A percentile compares a stretch with the other conserved stretches of the same genome.
phyloP scores from a whole-genome alignment of 2,888 invertebrate species.

The Melinaea menophilus region DNA sequence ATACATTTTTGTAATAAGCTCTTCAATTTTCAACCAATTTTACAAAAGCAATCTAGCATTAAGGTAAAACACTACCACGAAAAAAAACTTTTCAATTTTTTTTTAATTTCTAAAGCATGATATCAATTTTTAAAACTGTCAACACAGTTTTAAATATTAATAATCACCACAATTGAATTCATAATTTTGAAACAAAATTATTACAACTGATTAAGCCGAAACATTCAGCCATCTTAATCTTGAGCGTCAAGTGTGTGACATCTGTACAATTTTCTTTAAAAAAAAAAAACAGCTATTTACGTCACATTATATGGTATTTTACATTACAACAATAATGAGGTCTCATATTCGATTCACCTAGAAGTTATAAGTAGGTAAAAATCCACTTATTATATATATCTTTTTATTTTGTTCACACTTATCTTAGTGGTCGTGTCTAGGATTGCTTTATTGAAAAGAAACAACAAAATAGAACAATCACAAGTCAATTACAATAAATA shows the following conservation, averaged over 20 bases:
- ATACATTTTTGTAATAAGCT: slow-evolving; percentile 23
- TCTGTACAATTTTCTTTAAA: slow-evolving; percentile 10
- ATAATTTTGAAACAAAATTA: background rate
- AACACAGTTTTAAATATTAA: background rate
- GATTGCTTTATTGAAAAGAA: slow-evolving; percentile 41
- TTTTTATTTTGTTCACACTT: slow-evolving; percentile 55
- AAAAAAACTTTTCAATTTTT: slow-evolving; percentile 13
- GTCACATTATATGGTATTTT: slow-evolving; percentile 21
- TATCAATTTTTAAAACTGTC: slow-evolving; percentile 10
- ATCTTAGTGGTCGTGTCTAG: slow-evolving; percentile 58
- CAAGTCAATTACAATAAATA: slow-evolving; percentile 2
- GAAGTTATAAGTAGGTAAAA: slow-evolving; percentile 67
- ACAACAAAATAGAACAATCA: slow-evolving; percentile 20
- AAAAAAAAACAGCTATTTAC: slow-evolving; percentile 11
- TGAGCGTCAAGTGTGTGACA: slow-evolving; percentile 4
- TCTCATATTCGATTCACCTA: slow-evolving; percentile 57
- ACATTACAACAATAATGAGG: slow-evolving; percentile 55
- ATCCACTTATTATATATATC: slow-evolving; percentile 52
- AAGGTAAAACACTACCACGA: slow-evolving; percentile 16
- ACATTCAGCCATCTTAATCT: background rate
- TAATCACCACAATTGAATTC: background rate
- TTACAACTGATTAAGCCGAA: background rate
- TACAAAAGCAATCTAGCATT: slow-evolving; percentile 22
- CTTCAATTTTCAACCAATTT: slow-evolving; percentile 22
- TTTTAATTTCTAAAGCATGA: slow-evolving; percentile 6